Base-by-base conservation (phyloP, 2,113 vertebrate genomes). In the Plecotus auritus region DNA sequence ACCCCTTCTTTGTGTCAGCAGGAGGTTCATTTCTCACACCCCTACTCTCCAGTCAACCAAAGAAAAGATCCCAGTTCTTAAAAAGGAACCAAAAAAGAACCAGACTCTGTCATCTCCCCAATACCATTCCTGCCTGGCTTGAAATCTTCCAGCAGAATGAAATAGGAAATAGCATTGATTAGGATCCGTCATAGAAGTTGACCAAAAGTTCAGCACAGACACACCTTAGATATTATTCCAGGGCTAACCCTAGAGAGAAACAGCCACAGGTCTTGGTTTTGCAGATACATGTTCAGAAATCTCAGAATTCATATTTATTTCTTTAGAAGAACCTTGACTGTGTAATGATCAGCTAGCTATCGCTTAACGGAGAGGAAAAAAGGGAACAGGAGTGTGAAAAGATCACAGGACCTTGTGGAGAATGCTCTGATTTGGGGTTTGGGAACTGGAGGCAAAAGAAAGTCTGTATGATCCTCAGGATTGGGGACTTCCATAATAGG, bases 231-330 rank as follows among this genome's bases (percentile, higher is more conserved):
- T 85, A 17, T 64, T 74, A 37, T 49, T 30, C 47, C 12, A 76
- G 40, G 78, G 64, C 87, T 51, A 45, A 76, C 86, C 17, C 49
- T 93, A 59, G 70, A 90, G 14, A 93, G 91, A 93, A 89, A 49
- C 1, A 96, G 40, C 26, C 67, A 9, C 4, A 94, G 35, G 1
- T 85, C 96, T 92, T 94, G 40, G 59, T 94, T 91, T 97, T 97
- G 42, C n/a, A 85, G 49, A 85, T 30, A 59, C 56, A 20, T 95
- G 76, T 97, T 97, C 86, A 77, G 23, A 87, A 81, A 88, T 51
- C 23, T 95, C 22, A 51, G 42, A 17, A 74, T 96, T 96, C 18
- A 49, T 47, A 56, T 82, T 94, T 94, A 84, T 95, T 95, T 97
- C 94, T 95, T 95, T 92, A 1, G 7, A 78, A 94, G 72, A 95